Base-by-base conservation (phyloP, 1,140 invertebrate genomes). In the Nephila pilipes region DNA sequence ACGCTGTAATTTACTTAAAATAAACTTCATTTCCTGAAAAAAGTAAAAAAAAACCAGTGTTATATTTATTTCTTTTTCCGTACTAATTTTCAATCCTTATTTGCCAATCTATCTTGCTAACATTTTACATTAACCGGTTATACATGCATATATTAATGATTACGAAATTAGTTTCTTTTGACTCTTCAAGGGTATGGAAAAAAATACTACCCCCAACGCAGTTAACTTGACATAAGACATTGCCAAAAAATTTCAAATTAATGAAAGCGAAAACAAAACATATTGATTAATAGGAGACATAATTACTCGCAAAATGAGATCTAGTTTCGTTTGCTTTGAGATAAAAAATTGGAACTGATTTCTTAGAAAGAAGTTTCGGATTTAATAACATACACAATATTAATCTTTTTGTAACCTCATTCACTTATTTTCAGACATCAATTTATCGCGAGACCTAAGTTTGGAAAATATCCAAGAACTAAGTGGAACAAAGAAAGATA, bases 281-380 rank as follows among this genome's bases (percentile, higher is more conserved):
- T 65, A 65, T 75, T 75, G 65, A 75, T 75, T 75, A 75, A 75
- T 75, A 36, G 65, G 29, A 75, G 29, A 3, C 16, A 75, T 75
- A 75, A 75, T 75, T 75, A 75, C 65, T 32, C 16, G 29, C 65
- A 75, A 14, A 75, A 29, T 36, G 16, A 10, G 32, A 12, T 22
- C 38, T 46, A 46, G 1, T 46, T 46, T 46, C 8, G 38, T 8
- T 46, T 46, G 38, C 38, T 46, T 46, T 5, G 38, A 5, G 38
- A n/a, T n/a, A n/a, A 65, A n/a, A 25, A 65, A 75, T 29, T 75
- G 25, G 12, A 75, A 20, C 2, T 29, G 29, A 32, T 75, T 75
- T 32, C 8, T 75, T 75, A 29, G 65, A 32, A 18, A 1, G 18
- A 36, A 75, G 10, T 29, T 16, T 75, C 14, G 10, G 29, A 29